Evolutionary conservation across 1,140 invertebrate genomes (phyloP), one percentile per base, ranked within the genome.

Genomic region (Samia ricini): DNA sequence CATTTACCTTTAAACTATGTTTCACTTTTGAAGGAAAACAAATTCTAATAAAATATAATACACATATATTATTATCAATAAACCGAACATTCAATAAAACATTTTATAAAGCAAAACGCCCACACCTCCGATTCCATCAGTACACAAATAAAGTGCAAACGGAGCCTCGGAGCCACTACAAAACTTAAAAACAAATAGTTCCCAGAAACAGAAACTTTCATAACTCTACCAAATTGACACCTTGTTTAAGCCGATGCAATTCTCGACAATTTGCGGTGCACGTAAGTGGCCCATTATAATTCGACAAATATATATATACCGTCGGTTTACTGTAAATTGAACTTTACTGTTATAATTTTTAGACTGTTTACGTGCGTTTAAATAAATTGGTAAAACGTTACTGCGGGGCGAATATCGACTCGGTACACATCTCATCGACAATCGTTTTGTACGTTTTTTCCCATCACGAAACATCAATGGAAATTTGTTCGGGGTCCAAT

Each of bases 181-280:
- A 77, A 73, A 74, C 72, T 78, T 79, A 76, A 89, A 89, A 89
- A 89, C 87, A 89, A 89, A 89, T 89, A 89, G 79, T 89, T 89
- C 87, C 71, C 51, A 80, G 87, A 89, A 89, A 71, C 72, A 65
- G 69, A n/a, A 73, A 71, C 83, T 89, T 89, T 89, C 87, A 89
- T 88, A 89, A 89, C 84, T 88, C 76, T 76, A 69, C 81, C 82
- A 89, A 89, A 89, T 89, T 89, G 87, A 89, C 87, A 89, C 87
- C 87, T 88, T 86, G 87, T 85, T 81, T 78, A 79, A 80, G 66
- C 74, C 83, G 72, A 78, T 73, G 82, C 83, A 83, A 87, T 85
- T 82, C 85, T 71, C 71, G 70, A 83, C 87, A 82, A 89, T 88
- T 88, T 88, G 83, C 83, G 72, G 72, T 74, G 80, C 76, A 70